A percentile compares a stretch with the other conserved stretches of the same genome.
phyloP scores from a whole-genome alignment of 2,113 vertebrate species.

The Gasterosteus aculeatus region DNA sequence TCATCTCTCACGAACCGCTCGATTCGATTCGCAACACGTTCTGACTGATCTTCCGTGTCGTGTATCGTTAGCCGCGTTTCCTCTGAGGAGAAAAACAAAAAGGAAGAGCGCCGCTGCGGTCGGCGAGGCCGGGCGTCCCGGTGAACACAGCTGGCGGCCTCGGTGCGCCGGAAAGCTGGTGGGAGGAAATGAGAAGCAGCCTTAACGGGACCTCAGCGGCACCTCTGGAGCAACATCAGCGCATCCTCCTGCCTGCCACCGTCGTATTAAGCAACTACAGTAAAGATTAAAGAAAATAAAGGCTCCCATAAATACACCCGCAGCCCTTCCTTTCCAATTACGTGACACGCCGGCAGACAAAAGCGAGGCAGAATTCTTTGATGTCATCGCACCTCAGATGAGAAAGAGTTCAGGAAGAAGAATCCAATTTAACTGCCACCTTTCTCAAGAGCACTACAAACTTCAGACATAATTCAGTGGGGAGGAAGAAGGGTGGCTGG shows the following conservation, averaged over 20 bases:
- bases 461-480: conserved; percentile 56
- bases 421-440: conserved; percentile 67
- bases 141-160: conserved; percentile 29
- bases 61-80: conserved; percentile 29
- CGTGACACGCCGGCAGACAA: conserved; percentile 24
- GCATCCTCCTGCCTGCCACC: conserved; percentile 33
- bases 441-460: conserved; percentile 57
- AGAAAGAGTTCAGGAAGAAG: conserved; percentile 52
- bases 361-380: conserved; percentile 31
- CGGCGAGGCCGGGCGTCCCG: neutral
- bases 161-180: conserved; percentile 17
- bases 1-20: conserved; percentile 22
- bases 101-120: neutral
- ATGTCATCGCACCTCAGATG: conserved; percentile 56
- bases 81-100: conserved; percentile 10
- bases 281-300: conserved; percentile 9
- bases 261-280: conserved; percentile 18
- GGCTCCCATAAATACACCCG: conserved; percentile 32
- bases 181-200: conserved; percentile 43
- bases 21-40: conserved; percentile 36
- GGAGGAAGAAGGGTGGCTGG: conserved; percentile 27
- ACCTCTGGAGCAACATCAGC: conserved; percentile 17
- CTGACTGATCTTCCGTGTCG: conserved; percentile 28
- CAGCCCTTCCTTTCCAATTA: conserved; percentile 26
- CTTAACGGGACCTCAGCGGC: conserved; percentile 26